Percentiles rank a stretch among this genome's conserved stretches.
phyloP scores from a whole-genome alignment of 1,140 invertebrate species.

The Coboldia fuscipes region DNA sequence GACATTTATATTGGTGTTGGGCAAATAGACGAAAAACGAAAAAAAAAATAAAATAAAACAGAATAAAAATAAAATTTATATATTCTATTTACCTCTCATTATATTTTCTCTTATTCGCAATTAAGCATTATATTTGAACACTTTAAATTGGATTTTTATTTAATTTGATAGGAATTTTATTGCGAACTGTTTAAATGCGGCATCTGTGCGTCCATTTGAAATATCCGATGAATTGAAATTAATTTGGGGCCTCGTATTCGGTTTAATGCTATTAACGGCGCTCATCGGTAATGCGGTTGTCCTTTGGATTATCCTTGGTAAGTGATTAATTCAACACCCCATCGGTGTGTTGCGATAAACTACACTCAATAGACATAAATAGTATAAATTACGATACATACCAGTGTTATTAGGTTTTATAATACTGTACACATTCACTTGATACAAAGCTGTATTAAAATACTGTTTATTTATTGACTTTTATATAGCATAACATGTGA shows the following conservation, averaged over 20 bases:
- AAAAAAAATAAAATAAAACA: no score
- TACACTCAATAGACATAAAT: neutral
- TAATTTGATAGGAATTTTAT: constrained; percentile 15
- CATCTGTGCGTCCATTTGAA: constrained; percentile 18
- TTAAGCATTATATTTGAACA: no score
- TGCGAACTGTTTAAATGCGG: constrained; percentile 19
- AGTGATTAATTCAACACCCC: constrained; percentile 11
- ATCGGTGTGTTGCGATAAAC: constrained; percentile 1
- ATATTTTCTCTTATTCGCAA: no score
- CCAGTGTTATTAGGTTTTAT: no score
- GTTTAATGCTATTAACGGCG: constrained; percentile 52
- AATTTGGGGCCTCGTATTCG: constrained; percentile 44
- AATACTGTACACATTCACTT: no score
- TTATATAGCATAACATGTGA: no score
- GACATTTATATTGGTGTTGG: no score
- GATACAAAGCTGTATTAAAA: no score
- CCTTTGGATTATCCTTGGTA: constrained; percentile 74
- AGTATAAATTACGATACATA: neutral
- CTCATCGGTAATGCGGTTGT: constrained; percentile 67
- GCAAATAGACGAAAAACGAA: no score
- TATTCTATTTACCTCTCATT: no score
- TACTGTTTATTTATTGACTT: no score
- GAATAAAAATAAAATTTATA: no score
- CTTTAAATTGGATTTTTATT: neutral
- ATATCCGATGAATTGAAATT: constrained; percentile 26